A percentile compares a stretch with the other conserved stretches of the same genome.
Evolutionary conservation across 2,797 vertebrate genomes (phyloP).

Genomic region (Channa striata): DNA sequence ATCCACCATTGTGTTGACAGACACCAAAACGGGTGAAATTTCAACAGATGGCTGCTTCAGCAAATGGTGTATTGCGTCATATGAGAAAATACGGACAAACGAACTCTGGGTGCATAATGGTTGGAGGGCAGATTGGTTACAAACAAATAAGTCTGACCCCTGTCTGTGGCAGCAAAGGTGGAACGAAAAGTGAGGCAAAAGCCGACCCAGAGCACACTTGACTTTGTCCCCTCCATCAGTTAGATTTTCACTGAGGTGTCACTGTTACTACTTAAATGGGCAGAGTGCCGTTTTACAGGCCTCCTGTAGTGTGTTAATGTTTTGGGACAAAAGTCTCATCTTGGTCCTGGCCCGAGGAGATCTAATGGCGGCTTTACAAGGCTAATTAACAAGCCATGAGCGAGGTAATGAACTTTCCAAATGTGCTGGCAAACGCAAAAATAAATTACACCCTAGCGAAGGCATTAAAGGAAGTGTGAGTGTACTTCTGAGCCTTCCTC

Average conservation of each 20-base stretch:
- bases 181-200: conserved; percentile 49
- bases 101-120: no score
- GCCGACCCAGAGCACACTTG: conserved; percentile 22
- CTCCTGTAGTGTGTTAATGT: conserved; percentile 78
- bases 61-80: no score
- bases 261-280: conserved; percentile 62
- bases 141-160: conserved; percentile 57
- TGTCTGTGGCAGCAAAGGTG: conserved; percentile 49
- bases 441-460: conserved; percentile 83
- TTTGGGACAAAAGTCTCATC: conserved; percentile 83
- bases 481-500: conserved; percentile 78
- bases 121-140: no score
- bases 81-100: no score
- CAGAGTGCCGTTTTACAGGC: conserved; percentile 69
- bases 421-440: conserved; percentile 82
- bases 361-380: conserved; percentile 85
- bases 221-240: conserved; percentile 58
- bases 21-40: no score
- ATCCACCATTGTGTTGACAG: no score
- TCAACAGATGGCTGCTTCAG: no score
- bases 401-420: conserved; percentile 85
- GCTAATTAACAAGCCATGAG: conserved; percentile 87
- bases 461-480: conserved; percentile 81
- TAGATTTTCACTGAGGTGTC: conserved; percentile 65
- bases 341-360: conserved; percentile 77